A percentile compares a stretch with the other conserved stretches of the same genome.
Evolutionary conservation across 2,113 vertebrate genomes (phyloP).

Genomic region (Labeo rohita): DNA sequence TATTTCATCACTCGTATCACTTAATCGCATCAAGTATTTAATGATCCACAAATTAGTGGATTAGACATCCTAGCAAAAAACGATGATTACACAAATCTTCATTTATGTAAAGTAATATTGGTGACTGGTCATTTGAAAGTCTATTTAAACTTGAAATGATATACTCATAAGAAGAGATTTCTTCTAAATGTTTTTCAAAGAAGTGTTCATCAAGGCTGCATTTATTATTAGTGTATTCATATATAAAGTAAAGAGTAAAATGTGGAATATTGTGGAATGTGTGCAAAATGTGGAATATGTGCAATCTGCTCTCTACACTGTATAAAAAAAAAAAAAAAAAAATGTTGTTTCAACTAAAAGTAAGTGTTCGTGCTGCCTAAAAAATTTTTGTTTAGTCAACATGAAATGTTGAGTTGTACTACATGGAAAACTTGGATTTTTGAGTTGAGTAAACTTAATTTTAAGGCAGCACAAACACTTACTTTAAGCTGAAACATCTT

Average conservation of each 20-base stretch:
- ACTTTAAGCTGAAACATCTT: too few relatives aligned
- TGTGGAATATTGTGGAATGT: background rate
- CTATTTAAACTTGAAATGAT: background rate
- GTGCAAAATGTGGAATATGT: background rate
- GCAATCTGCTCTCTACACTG: too few relatives aligned
- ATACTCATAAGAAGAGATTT: background rate
- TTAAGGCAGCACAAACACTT: too few relatives aligned
- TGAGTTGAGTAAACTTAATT: too few relatives aligned
- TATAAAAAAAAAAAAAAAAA: too few relatives aligned
- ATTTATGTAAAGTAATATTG: constrained; percentile 13
- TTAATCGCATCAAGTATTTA: constrained; percentile 23
- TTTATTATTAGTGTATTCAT: background rate
- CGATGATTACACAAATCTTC: constrained; percentile 25
- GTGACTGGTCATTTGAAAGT: background rate
- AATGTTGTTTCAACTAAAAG: too few relatives aligned
- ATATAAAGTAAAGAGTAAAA: background rate
- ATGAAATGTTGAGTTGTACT: too few relatives aligned
- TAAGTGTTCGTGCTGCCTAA: too few relatives aligned
- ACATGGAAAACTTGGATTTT: too few relatives aligned
- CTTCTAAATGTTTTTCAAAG: background rate
- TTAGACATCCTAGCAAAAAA: constrained; percentile 16
- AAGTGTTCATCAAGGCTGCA: background rate
- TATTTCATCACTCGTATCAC: constrained; percentile 28
- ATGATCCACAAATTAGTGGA: constrained; percentile 22
- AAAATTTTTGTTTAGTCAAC: too few relatives aligned